Percentiles rank a stretch among this genome's conserved stretches.
phyloP scores from a whole-genome alignment of 1,140 invertebrate genomes.

The Lasioglossum albipes region DNA sequence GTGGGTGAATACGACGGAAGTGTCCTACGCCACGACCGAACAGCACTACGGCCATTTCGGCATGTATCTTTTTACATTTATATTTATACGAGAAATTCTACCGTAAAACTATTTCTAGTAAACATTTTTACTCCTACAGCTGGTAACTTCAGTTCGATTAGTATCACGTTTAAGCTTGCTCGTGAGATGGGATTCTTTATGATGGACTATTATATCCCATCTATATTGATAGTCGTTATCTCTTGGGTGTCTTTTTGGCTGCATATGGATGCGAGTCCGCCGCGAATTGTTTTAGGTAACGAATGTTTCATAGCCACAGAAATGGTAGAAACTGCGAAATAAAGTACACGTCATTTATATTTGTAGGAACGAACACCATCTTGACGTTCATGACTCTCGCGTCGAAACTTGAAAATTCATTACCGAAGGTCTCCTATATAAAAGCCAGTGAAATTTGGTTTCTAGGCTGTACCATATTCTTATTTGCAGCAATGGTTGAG shows the following conservation, averaged over 20 bases:
- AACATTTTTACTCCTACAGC: slow-evolving; percentile 80
- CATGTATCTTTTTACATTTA: slow-evolving; percentile 63
- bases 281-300: slow-evolving; percentile 87
- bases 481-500: slow-evolving; percentile 92
- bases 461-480: slow-evolving; percentile 90
- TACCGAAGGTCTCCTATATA: slow-evolving; percentile 94
- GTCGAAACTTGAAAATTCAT: slow-evolving; percentile 89
- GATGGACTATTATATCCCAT: slow-evolving; percentile 94
- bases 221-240: slow-evolving; percentile 91
- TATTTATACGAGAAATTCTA: background rate
- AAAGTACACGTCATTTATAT: background rate
- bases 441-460: slow-evolving; percentile 95
- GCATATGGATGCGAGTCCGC: slow-evolving; percentile 91
- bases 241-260: slow-evolving; percentile 96
- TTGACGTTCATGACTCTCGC: slow-evolving; percentile 92
- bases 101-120: background rate
- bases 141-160: slow-evolving; percentile 90
- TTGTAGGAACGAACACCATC: slow-evolving; percentile 89
- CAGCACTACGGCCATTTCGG: slow-evolving; percentile 86
- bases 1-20: slow-evolving; percentile 86
- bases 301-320: too few relatives aligned
- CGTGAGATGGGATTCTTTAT: slow-evolving; percentile 93
- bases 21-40: slow-evolving; percentile 84
- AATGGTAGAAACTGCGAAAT: background rate
- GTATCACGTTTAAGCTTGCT: slow-evolving; percentile 88